These are phyloP conservation scores for Nyctibius grandis DNA, from an alignment of 2,797 vertebrate genomes.

Conservation along the genomic window DNA sequence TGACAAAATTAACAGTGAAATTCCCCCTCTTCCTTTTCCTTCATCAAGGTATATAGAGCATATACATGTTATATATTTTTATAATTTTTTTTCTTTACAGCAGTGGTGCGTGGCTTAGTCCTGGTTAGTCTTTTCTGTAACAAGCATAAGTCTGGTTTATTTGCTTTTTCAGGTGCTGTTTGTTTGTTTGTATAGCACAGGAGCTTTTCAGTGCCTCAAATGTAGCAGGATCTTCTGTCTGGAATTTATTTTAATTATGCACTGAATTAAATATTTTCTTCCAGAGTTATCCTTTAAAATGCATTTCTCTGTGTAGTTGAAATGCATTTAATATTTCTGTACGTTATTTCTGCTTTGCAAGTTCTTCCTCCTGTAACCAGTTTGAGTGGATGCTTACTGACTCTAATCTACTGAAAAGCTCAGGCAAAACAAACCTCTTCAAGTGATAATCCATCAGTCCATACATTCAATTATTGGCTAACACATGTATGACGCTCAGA, in stretches of 20 bases:
- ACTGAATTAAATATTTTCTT: neutral
- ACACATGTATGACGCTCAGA: neutral
- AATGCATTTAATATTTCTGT: neutral
- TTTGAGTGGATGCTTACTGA: neutral
- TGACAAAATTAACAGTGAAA: conserved; percentile 84
- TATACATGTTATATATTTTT: neutral
- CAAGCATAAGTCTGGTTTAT: neutral
- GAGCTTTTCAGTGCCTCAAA: neutral
- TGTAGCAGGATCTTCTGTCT: neutral
- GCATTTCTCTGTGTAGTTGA: neutral
- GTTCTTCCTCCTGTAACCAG: neutral
- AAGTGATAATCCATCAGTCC: neutral
- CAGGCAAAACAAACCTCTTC: neutral
- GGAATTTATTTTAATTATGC: neutral
- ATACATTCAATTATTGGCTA: neutral
- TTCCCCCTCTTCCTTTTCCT: conserved; percentile 83
- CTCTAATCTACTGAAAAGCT: neutral
- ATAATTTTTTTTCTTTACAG: neutral
- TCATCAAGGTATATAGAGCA: conserved; percentile 76
- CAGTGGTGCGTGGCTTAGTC: neutral
- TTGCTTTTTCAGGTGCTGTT: neutral
- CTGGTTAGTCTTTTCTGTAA: neutral
- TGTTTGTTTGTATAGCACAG: neutral
- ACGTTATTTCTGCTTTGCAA: neutral
- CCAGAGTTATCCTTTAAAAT: neutral